Evolutionary conservation across 2,888 invertebrate species (phyloP).

Genomic region (Melanostoma scalare): DNA sequence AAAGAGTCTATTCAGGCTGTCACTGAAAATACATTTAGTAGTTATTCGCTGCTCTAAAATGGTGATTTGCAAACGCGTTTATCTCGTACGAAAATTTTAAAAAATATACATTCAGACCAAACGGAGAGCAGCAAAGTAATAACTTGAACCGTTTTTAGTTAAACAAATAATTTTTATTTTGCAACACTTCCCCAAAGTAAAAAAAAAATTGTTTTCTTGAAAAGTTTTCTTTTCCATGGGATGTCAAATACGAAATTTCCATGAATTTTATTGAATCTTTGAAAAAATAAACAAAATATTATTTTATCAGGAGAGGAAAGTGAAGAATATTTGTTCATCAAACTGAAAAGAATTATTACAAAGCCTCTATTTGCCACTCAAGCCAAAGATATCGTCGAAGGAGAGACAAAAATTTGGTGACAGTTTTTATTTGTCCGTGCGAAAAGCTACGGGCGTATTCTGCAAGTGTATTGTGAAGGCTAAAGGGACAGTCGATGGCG

Average conservation of each 20-base stretch:
- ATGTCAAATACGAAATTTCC: too few relatives aligned
- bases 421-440: constrained; percentile 48
- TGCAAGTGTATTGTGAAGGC: constrained; percentile 30
- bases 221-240: too few relatives aligned
- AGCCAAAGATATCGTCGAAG: background rate
- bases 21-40: constrained; percentile 24
- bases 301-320: background rate
- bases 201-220: background rate
- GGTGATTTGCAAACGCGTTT: constrained; percentile 45
- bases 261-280: background rate
- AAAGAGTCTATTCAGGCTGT: constrained; percentile 49
- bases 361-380: constrained; percentile 1
- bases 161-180: background rate
- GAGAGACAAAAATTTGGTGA: constrained; percentile 22
- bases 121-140: background rate
- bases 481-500: constrained; percentile 56
- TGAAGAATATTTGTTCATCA: too few relatives aligned
- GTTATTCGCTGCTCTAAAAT: constrained; percentile 35
- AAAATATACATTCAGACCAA: background rate
- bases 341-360: background rate
- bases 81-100: background rate
- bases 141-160: background rate
- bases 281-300: background rate
- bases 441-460: constrained; percentile 61
- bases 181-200: background rate